Percentiles rank a stretch among this genome's conserved stretches.
Evolutionary conservation across 30 jellyfish, hydroid and myxozoan genomes (phyloP).

Genomic region (Aurelia sp.): DNA sequence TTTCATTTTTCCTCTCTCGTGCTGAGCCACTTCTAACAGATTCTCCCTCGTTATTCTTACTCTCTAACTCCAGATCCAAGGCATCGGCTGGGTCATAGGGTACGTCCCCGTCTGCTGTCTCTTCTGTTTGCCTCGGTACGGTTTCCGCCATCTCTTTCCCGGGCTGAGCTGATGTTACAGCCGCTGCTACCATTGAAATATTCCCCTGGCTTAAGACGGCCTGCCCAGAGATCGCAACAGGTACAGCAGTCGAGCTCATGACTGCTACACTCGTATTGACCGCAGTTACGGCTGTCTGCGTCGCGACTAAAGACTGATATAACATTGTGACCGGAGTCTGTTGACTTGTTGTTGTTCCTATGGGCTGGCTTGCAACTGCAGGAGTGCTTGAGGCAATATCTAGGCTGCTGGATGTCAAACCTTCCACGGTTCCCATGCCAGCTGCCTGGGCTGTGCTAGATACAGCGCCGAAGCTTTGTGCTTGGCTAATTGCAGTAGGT

Average conservation of each 20-base stretch:
- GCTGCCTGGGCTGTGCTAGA: background rate
- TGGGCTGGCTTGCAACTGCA: background rate
- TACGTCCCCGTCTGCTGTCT: constrained; percentile 29
- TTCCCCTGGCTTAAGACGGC: background rate
- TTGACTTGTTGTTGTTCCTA: background rate
- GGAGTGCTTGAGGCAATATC: background rate
- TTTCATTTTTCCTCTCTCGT: too few relatives aligned
- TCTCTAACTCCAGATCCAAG: constrained; percentile 32
- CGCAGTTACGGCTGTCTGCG: background rate
- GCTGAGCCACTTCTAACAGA: background rate
- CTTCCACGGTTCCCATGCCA: background rate
- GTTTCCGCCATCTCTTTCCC: background rate
- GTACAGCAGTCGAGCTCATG: background rate
- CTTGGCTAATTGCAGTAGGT: background rate
- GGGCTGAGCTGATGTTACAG: background rate
- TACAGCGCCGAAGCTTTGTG: background rate
- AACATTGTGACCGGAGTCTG: background rate
- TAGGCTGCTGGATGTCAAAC: background rate
- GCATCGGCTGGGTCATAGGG: constrained; percentile 67
- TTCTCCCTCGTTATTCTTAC: background rate
- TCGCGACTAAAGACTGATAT: background rate
- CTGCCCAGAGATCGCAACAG: background rate
- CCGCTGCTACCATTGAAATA: background rate
- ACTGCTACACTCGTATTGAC: background rate
- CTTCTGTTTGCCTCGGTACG: background rate